Conservation (phyloP, 2,797 vertebrate genomes). For the Ctenochaetus hawaiiensis region DNA sequence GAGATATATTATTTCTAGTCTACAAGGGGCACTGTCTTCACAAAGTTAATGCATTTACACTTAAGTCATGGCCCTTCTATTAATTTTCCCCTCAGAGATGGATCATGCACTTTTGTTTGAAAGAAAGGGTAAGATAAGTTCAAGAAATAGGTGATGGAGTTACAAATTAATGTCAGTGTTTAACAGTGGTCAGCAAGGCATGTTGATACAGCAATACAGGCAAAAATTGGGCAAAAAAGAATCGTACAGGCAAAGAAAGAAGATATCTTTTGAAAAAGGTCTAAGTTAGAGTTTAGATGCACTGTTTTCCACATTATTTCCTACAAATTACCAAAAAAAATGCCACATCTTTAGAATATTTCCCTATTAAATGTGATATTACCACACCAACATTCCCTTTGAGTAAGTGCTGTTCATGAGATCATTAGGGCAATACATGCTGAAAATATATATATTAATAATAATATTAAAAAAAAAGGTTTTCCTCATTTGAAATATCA, state of each 20-base stretch:
- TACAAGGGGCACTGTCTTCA: conserved; percentile 17
- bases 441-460: conserved; percentile 9
- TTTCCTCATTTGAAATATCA: conserved; percentile 60
- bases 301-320: conserved; percentile 22
- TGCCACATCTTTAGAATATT: conserved; percentile 24
- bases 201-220: neutral
- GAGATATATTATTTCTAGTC: conserved; percentile 30
- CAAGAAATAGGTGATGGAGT: neutral
- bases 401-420: conserved; percentile 30
- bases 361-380: conserved; percentile 31
- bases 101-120: conserved; percentile 6
- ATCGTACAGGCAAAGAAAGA: neutral
- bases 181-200: neutral
- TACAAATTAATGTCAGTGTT: neutral
- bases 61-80: conserved; percentile 6
- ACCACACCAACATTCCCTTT: conserved; percentile 25
- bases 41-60: conserved; percentile 27
- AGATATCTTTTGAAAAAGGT: neutral
- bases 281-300: conserved; percentile 2
- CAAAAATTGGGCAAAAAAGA: too few relatives aligned
- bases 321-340: conserved; percentile 44
- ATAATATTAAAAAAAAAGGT: conserved; percentile 60
- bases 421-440: conserved; percentile 51
- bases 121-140: conserved; percentile 8
- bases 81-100: neutral